Conservation (phyloP, 2,797 vertebrate species). For the Danio tinwini region DNA sequence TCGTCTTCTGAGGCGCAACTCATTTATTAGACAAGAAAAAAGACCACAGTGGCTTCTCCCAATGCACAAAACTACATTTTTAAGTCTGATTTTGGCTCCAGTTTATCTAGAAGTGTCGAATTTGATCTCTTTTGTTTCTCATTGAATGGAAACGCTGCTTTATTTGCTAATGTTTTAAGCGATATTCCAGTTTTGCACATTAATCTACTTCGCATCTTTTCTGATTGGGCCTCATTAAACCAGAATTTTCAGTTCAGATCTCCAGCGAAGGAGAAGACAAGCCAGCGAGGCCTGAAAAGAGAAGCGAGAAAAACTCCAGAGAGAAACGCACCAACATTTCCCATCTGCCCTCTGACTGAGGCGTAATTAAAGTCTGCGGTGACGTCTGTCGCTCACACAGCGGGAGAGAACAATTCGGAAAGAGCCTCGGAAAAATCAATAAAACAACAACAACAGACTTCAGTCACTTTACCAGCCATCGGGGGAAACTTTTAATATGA, state of each 20-base stretch:
- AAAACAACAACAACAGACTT: not conserved
- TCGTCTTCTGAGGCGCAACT: no score
- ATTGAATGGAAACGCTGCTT: no score
- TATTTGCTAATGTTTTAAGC: no score
- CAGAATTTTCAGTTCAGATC: constrained; percentile 46
- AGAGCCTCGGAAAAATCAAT: not conserved
- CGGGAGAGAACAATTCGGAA: not conserved
- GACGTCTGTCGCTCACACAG: not conserved
- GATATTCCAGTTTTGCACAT: no score
- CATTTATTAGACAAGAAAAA: no score
- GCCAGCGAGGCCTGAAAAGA: constrained; percentile 30
- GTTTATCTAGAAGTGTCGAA: no score
- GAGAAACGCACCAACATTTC: constrained; percentile 6
- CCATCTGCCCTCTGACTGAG: not conserved
- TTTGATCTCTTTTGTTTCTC: no score
- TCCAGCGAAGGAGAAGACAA: constrained; percentile 46
- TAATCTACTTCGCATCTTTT: not conserved
- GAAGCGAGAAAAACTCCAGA: constrained; percentile 32
- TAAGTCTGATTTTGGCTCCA: no score
- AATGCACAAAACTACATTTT: no score
- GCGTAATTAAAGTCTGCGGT: constrained; percentile 11
- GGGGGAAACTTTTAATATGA: not conserved
- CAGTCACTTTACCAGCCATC: not conserved
- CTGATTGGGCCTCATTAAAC: constrained; percentile 18
- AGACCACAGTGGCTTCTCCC: no score